Base-by-base conservation (phyloP, 23 tunicate species). In the Phallusia fumigata region DNA sequence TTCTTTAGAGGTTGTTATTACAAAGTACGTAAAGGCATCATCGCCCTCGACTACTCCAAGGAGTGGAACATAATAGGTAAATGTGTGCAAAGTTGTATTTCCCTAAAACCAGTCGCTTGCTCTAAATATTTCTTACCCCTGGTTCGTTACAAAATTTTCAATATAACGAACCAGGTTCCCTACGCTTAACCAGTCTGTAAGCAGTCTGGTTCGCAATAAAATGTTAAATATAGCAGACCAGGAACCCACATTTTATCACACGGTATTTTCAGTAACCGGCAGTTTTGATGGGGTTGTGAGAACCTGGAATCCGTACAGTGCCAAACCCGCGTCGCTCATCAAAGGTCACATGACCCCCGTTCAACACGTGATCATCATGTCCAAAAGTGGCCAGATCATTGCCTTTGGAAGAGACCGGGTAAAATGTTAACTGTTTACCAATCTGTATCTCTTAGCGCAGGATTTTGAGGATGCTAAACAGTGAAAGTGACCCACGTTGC, bases 51-150 rank as follows among this genome's bases (percentile, higher is more conserved):
- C 64, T 94, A 89, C 51, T 89, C 91, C 3, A 83, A 80, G 53
- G 87, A 94, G 33, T 94, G 98, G 98, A 94, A 94, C 83, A 44
- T 89, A 18, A 89, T 94, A 24, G 98, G 98, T 94, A 52, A 35
- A 87, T 33, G 30, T 36, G 69, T 58, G 5, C 10, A 3, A 5
- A 3, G 47, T 40, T 3, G 8, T 3, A 10, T 40, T 40, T 40
- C 10, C 47, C 47, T n/a, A n/a, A n/a, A n/a, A n/a, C n/a, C n/a
- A n/a, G n/a, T n/a, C n/a, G n/a, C n/a, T n/a, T n/a, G n/a, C n/a
- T n/a, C n/a, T n/a, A n/a, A n/a, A n/a, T n/a, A n/a, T n/a, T n/a
- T n/a, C n/a, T n/a, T n/a, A n/a, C n/a, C n/a, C n/a, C n/a, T n/a
- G n/a, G n/a, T n/a, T n/a, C n/a, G n/a, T n/a, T n/a, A n/a, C n/a